Evolutionary conservation across 92 coral and sea anemone genomes (phyloP).

Genomic region (Epizoanthus rinbou): DNA sequence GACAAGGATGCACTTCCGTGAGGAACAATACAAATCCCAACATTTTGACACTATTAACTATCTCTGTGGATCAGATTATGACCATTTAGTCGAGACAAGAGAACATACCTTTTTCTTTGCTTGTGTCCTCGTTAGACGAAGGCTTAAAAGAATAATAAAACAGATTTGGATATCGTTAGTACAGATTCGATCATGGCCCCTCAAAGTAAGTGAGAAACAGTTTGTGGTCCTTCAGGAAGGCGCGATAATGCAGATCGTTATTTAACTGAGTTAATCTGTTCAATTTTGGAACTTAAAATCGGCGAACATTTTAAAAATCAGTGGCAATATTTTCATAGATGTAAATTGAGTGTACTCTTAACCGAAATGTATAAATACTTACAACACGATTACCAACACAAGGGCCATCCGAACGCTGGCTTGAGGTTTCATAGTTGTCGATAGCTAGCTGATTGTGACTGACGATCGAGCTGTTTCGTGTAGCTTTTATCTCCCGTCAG

Average conservation of each 20-base stretch:
- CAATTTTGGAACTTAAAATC: conserved; percentile 37
- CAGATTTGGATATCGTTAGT: conserved; percentile 3
- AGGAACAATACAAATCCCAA: conserved; percentile 38
- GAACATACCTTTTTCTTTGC: conserved; percentile 26
- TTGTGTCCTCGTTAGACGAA: conserved; percentile 27
- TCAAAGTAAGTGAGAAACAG: conserved; percentile 48
- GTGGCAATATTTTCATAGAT: neutral
- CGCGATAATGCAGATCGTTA: conserved; percentile 52
- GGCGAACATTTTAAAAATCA: conserved; percentile 1
- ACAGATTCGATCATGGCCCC: conserved; percentile 13
- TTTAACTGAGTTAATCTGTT: conserved; percentile 47
- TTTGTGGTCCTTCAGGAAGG: conserved; percentile 51
- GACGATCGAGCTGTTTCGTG: conserved; percentile 33
- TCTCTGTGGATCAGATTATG: neutral
- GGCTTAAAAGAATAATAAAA: conserved; percentile 31
- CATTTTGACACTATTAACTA: neutral
- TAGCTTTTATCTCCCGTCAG: conserved; percentile 52
- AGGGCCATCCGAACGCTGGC: conserved; percentile 8
- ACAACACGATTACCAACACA: conserved; percentile 1
- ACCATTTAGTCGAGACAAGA: neutral
- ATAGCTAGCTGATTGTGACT: conserved; percentile 24
- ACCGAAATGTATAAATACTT: neutral
- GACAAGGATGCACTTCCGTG: conserved; percentile 22
- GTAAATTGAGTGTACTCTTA: neutral
- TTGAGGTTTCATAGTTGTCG: conserved; percentile 24